Percentiles rank a stretch among this genome's conserved stretches.
Evolutionary conservation across 1,140 invertebrate genomes (phyloP).

Genomic region (silkworm (Bombyx mori)): DNA sequence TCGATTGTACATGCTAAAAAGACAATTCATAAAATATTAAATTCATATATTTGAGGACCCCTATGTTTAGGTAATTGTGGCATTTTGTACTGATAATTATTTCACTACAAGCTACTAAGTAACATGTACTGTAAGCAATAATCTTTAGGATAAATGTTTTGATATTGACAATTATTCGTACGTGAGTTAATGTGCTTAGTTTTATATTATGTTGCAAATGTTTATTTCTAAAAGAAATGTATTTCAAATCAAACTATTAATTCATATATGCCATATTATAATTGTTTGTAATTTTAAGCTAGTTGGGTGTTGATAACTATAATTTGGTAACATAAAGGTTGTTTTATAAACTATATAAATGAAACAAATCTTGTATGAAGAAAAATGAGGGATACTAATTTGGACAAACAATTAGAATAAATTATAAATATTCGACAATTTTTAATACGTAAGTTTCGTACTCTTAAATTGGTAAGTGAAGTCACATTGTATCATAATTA

Average conservation of each 20-base stretch:
- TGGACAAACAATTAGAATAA: constrained; percentile 36
- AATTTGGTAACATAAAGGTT: constrained; percentile 34
- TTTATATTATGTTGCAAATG: constrained; percentile 62
- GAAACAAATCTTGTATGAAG: too few species aligned
- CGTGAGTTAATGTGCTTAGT: constrained; percentile 65
- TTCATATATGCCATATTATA: constrained; percentile 66
- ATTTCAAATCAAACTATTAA: constrained; percentile 61
- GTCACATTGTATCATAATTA: constrained; percentile 60
- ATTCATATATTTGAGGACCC: constrained; percentile 48
- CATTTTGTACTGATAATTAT: constrained; percentile 66
- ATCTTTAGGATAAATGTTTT: constrained; percentile 69
- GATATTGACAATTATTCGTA: constrained; percentile 68
- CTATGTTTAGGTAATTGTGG: constrained; percentile 47
- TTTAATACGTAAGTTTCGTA: constrained; percentile 31
- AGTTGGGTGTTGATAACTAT: constrained; percentile 45
- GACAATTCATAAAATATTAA: constrained; percentile 60
- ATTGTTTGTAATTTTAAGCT: constrained; percentile 63
- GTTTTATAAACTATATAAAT: too few species aligned
- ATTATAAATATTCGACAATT: constrained; percentile 37
- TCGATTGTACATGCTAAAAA: constrained; percentile 60
- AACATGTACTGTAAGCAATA: constrained; percentile 67
- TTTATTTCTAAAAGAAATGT: constrained; percentile 62
- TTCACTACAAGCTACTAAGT: constrained; percentile 60
- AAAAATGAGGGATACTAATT: constrained; percentile 18
- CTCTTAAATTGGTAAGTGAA: constrained; percentile 58